These are phyloP conservation scores for Alviniconcha marisindica DNA, from an alignment of 1,140 invertebrate species.

Conservation along the genomic window DNA sequence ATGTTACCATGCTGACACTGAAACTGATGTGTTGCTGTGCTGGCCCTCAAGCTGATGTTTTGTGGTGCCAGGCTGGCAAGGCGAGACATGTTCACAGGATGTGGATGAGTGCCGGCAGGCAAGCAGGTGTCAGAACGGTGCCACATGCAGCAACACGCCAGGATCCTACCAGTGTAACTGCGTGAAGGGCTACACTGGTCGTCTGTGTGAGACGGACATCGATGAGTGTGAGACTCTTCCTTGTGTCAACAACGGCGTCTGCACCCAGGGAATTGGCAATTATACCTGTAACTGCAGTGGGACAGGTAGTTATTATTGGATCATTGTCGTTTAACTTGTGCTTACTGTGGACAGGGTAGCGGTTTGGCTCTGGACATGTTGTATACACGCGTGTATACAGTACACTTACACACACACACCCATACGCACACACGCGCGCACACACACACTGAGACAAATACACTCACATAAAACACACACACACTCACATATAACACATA, in stretches of 20 bases:
- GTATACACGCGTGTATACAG: too few species aligned
- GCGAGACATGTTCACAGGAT: constrained; percentile 47
- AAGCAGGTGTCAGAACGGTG: constrained; percentile 72
- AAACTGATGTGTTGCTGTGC: too few species aligned
- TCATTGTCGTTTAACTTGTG: too few species aligned
- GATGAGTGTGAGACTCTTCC: constrained; percentile 83
- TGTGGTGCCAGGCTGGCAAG: constrained; percentile 50
- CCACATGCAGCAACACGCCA: constrained; percentile 68
- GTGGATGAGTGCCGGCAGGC: constrained; percentile 45
- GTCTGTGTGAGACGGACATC: constrained; percentile 92
- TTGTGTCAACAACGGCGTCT: constrained; percentile 91
- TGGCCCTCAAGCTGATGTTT: too few species aligned
- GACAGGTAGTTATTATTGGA: constrained; percentile 26
- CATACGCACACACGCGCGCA: too few species aligned
- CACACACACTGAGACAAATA: too few species aligned
- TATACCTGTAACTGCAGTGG: constrained; percentile 76
- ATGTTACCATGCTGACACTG: too few species aligned
- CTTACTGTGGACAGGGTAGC: too few species aligned
- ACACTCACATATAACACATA: too few species aligned
- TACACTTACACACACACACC: too few species aligned
- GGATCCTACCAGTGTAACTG: constrained; percentile 88
- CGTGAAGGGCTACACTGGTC: constrained; percentile 88
- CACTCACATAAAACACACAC: too few species aligned
- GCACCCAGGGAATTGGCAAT: constrained; percentile 84
- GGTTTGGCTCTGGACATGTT: too few species aligned